Evolutionary conservation across 2,113 vertebrate species (phyloP).

Genomic region (Gallinago media): DNA sequence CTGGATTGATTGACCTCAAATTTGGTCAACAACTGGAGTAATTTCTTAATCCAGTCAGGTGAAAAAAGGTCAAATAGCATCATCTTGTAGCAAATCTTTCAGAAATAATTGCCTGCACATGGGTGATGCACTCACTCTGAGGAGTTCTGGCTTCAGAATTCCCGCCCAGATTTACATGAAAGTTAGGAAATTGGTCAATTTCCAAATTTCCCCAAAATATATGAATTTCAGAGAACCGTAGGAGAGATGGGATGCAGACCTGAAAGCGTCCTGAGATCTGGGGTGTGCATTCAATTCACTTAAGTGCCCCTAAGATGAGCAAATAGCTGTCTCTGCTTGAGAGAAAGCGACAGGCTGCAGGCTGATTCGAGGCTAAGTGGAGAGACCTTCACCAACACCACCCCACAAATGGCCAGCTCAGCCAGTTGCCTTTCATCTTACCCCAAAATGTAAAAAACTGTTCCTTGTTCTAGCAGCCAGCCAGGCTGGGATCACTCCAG

Average conservation of each 20-base stretch:
- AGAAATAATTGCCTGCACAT: not conserved
- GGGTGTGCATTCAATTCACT: not conserved
- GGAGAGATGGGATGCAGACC: not conserved
- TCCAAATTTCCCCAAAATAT: not conserved
- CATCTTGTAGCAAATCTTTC: not conserved
- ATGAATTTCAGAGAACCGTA: not conserved
- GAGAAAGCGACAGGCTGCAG: not conserved
- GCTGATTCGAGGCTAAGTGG: not conserved
- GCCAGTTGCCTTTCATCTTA: not conserved
- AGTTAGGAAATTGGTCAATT: not conserved
- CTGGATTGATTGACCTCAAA: not conserved
- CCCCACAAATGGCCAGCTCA: constrained; percentile 1
- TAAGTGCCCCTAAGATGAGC: not conserved
- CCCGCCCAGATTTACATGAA: not conserved
- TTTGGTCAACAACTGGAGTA: not conserved
- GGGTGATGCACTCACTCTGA: not conserved
- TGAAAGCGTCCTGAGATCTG: not conserved
- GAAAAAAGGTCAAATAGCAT: not conserved
- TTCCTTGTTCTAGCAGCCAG: constrained; percentile 3
- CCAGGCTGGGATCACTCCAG: not conserved
- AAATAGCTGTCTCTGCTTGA: not conserved
- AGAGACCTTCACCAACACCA: not conserved
- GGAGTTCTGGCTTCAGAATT: not conserved
- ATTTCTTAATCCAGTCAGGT: not conserved
- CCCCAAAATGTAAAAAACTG: not conserved